Conservation (phyloP, 2,797 vertebrate genomes). For the Novumbra hubbsi region DNA sequence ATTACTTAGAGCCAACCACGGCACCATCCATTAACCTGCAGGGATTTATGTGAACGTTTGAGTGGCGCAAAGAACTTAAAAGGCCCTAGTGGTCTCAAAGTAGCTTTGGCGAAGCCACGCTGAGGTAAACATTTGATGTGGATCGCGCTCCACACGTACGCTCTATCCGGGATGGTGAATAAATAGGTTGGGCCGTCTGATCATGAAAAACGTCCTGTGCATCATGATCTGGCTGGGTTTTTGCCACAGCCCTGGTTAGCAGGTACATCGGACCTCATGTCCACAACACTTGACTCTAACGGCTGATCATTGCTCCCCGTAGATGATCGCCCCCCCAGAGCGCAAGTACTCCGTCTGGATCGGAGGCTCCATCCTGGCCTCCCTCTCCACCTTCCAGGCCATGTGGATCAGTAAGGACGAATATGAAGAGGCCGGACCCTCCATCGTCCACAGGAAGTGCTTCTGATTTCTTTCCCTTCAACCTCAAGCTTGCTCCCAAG, state of each 20-base stretch:
- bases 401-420: slow-evolving; percentile 68
- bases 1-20: not conserved
- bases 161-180: too few species aligned
- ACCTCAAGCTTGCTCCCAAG: not conserved
- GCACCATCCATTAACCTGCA: not conserved
- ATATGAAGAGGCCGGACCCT: slow-evolving; percentile 60
- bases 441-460: slow-evolving; percentile 60
- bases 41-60: not conserved
- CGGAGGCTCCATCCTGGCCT: slow-evolving; percentile 63
- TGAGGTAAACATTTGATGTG: too few species aligned
- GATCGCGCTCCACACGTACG: too few species aligned
- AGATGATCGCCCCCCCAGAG: slow-evolving; percentile 65
- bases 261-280: not conserved
- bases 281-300: not conserved
- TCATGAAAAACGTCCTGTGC: too few species aligned
- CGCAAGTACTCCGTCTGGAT: slow-evolving; percentile 64
- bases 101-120: not conserved
- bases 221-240: too few species aligned
- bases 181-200: too few species aligned
- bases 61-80: not conserved
- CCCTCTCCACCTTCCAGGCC: slow-evolving; percentile 63
- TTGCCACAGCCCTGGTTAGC: not conserved
- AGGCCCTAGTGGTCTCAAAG: not conserved
- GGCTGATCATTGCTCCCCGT: not conserved
- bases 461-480: slow-evolving; percentile 37